phyloP scores from a whole-genome alignment of 2,113 vertebrate species.

The Rhabdornis inornatus region DNA sequence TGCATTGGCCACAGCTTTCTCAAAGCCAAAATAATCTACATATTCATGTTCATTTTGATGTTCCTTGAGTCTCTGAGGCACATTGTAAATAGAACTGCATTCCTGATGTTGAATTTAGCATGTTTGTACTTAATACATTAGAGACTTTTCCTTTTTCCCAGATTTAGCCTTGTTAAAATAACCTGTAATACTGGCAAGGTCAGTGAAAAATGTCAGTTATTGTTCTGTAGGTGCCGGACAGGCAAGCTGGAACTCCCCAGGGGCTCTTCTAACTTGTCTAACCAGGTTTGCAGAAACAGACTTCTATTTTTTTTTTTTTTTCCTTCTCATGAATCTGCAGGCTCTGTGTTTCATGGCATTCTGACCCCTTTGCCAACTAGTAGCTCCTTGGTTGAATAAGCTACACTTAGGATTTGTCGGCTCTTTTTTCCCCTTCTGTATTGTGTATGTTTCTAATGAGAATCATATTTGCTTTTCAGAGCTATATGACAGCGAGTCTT shows the following conservation, averaged over 20 bases:
- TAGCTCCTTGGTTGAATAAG: background rate
- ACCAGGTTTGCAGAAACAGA: conserved; percentile 7
- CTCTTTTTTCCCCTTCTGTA: background rate
- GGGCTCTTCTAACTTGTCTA: conserved; percentile 50
- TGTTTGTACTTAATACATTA: conserved; percentile 31
- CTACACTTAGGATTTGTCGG: background rate
- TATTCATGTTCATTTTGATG: conserved; percentile 67
- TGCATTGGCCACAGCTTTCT: conserved; percentile 1
- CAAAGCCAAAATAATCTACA: conserved; percentile 64
- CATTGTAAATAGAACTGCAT: conserved; percentile 54
- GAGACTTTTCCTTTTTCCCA: background rate
- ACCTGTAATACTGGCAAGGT: conserved; percentile 61
- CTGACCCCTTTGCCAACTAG: background rate
- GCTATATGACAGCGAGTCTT: background rate
- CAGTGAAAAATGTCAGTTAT: conserved; percentile 35
- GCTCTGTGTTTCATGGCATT: background rate
- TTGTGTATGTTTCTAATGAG: conserved; percentile 35
- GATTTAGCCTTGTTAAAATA: conserved; percentile 64
- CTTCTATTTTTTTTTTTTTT: too few species aligned
- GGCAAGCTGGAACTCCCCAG: conserved; percentile 54
- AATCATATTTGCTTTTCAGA: conserved; percentile 32
- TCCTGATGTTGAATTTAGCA: conserved; percentile 54
- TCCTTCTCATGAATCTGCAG: background rate
- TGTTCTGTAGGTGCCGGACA: conserved; percentile 58
- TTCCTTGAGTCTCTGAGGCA: conserved; percentile 35